A percentile compares a stretch with the other conserved stretches of the same genome.
phyloP scores from a whole-genome alignment of 2,113 vertebrate species.

The Madoqua kirkii region DNA sequence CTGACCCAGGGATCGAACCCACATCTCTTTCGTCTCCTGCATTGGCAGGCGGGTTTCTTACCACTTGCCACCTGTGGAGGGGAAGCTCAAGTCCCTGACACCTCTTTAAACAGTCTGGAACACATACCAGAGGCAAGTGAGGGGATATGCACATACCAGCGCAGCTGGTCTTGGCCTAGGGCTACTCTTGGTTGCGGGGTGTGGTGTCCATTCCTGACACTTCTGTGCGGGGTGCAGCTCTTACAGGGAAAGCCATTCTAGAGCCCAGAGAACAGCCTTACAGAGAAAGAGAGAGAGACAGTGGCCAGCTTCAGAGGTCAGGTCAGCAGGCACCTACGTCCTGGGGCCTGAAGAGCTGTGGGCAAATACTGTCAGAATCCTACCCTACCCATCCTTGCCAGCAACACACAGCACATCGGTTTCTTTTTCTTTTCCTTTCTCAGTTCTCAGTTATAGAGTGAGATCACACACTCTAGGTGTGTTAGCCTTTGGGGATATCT shows the following conservation, averaged over 20 bases:
- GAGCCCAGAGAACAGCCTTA: background rate
- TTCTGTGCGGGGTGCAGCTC: background rate
- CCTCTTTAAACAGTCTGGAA: background rate
- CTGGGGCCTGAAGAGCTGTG: background rate
- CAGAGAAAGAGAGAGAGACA: background rate
- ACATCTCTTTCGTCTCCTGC: background rate
- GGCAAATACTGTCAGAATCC: rapidly evolving
- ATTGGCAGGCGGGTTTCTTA: background rate
- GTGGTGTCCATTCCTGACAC: background rate
- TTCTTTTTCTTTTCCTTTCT: background rate
- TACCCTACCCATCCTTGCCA: background rate
- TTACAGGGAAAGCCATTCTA: background rate
- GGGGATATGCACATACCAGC: background rate
- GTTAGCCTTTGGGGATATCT: background rate
- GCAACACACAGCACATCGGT: background rate
- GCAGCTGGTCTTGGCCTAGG: background rate
- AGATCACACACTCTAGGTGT: background rate
- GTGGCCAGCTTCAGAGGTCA: no score
- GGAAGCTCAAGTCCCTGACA: background rate
- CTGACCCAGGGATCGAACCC: background rate
- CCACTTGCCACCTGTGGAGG: rapidly evolving
- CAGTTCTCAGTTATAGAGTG: background rate
- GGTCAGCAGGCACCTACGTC: background rate
- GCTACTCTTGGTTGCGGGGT: background rate
- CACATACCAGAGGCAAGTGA: background rate